phyloP scores from a whole-genome alignment of 2,888 invertebrate species.

The Stenolophus ochropezus region DNA sequence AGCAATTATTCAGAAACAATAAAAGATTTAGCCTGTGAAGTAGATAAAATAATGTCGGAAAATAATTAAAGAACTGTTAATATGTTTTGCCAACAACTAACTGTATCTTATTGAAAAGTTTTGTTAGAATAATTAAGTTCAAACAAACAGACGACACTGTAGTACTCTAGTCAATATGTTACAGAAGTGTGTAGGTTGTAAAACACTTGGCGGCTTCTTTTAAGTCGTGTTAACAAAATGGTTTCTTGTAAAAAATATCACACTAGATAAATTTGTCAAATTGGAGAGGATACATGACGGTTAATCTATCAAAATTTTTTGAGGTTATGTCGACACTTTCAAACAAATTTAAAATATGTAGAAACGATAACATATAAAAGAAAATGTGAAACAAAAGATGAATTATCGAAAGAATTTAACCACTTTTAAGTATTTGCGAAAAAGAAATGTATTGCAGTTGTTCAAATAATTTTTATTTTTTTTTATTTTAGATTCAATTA shows the following conservation, averaged over 20 bases:
- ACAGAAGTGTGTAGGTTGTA: not conserved
- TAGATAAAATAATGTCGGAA: too few relatives aligned
- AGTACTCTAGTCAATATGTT: not conserved
- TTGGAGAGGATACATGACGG: not conserved
- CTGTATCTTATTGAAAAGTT: conserved; percentile 9
- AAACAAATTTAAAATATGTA: not conserved
- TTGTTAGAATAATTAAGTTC: conserved; percentile 1
- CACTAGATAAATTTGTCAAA: not conserved
- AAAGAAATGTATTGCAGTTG: too few relatives aligned
- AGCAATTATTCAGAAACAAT: too few relatives aligned
- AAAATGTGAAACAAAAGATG: not conserved
- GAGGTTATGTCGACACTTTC: not conserved
- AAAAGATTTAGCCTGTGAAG: too few relatives aligned
- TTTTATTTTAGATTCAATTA: too few relatives aligned
- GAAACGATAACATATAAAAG: not conserved
- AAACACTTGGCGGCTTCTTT: not conserved
- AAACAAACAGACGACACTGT: conserved; percentile 1
- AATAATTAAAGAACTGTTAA: too few relatives aligned
- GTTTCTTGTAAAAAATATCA: conserved; percentile 6
- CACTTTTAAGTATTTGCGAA: too few relatives aligned
- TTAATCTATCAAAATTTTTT: conserved; percentile 5
- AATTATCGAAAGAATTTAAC: too few relatives aligned
- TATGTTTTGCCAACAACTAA: too few relatives aligned
- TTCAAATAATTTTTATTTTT: too few relatives aligned
- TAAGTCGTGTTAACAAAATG: conserved; percentile 10